phyloP scores from a whole-genome alignment of 2,797 vertebrate species.

The Jordanella pulchra region DNA sequence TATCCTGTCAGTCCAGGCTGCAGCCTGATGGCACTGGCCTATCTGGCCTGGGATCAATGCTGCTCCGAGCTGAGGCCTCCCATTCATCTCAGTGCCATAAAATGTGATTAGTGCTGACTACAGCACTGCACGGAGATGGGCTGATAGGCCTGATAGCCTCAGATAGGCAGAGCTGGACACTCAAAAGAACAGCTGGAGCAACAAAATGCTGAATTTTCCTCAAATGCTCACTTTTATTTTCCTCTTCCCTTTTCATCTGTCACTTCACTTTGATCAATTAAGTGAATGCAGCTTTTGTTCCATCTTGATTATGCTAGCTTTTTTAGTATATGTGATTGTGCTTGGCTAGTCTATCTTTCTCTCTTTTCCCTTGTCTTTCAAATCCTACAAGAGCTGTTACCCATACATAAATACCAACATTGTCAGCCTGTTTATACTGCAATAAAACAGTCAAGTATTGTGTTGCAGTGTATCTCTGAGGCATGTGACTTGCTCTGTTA shows the following conservation, averaged over 20 bases:
- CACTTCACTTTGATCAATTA: constrained; percentile 37
- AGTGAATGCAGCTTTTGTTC: constrained; percentile 44
- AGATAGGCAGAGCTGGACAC: constrained; percentile 76
- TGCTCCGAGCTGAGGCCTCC: constrained; percentile 87
- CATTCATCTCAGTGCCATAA: constrained; percentile 92
- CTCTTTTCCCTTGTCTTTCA: constrained; percentile 28
- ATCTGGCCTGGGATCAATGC: constrained; percentile 91
- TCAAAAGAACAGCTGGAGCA: constrained; percentile 81
- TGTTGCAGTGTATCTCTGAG: constrained; percentile 67
- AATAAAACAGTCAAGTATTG: constrained; percentile 68
- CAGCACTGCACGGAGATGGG: constrained; percentile 86
- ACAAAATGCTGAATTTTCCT: constrained; percentile 72
- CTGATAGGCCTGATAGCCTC: constrained; percentile 81
- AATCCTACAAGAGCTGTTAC: constrained; percentile 25
- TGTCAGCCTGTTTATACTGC: constrained; percentile 27
- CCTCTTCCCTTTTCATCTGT: constrained; percentile 25
- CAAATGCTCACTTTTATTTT: constrained; percentile 14
- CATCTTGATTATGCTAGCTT: constrained; percentile 23
- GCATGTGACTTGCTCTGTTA: constrained; percentile 69
- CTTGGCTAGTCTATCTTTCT: constrained; percentile 15
- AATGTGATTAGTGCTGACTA: constrained; percentile 93
- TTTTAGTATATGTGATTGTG: constrained; percentile 58
- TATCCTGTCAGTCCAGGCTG: constrained; percentile 90
- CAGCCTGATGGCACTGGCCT: constrained; percentile 73
- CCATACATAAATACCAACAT: constrained; percentile 33